Conservation (phyloP, 2,888 invertebrate genomes). For the Lasiommata megera region DNA sequence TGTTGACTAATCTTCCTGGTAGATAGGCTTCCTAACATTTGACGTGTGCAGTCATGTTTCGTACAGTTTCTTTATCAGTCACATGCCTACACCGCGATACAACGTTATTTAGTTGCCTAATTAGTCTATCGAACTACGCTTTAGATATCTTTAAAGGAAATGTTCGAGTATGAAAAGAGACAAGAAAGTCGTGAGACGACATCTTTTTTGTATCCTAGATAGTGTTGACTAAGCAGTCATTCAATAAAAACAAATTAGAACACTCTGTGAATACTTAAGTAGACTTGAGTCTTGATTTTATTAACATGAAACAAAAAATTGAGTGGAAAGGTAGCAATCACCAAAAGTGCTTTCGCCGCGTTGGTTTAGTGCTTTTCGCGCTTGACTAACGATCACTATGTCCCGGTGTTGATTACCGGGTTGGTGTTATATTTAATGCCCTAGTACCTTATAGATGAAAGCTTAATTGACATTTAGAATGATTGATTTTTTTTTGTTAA, state of each 20-base stretch:
- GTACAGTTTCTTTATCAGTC: background rate
- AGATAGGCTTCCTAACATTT: background rate
- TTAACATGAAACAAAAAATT: background rate
- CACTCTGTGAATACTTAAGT: background rate
- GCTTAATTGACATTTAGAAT: too few species aligned
- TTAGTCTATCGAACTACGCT: background rate
- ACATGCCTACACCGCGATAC: background rate
- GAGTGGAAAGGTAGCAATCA: too few species aligned
- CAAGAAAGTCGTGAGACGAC: background rate
- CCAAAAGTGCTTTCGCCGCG: too few species aligned
- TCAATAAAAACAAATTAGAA: background rate
- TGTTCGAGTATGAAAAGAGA: background rate
- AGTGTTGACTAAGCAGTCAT: background rate
- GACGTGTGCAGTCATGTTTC: background rate
- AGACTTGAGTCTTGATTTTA: background rate
- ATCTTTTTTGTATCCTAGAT: background rate
- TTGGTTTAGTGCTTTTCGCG: too few species aligned
- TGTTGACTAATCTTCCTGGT: background rate
- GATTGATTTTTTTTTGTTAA: too few species aligned
- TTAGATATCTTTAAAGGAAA: background rate
- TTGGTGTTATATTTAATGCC: too few species aligned
- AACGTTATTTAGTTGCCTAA: background rate
- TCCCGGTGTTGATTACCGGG: too few species aligned
- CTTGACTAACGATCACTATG: too few species aligned
- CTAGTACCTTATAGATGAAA: too few species aligned